Conservation (phyloP, 2,888 invertebrate species). For the Lutraria lutraria region DNA sequence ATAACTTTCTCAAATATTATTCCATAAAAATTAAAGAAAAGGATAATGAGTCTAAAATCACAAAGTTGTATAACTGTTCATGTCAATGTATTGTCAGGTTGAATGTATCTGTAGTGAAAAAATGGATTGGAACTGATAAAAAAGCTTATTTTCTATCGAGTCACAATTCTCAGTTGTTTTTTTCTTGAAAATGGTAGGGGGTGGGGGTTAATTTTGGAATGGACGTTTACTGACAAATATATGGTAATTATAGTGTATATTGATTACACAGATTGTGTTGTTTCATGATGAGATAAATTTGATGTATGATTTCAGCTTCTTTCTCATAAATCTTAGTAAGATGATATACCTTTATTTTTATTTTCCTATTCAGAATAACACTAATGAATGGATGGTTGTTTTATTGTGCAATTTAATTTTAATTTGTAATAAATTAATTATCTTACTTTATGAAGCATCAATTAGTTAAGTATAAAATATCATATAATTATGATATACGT, state of each 20-base stretch:
- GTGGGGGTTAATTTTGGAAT: too few relatives aligned
- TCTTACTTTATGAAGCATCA: background rate
- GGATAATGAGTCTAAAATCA: too few relatives aligned
- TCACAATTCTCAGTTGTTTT: too few relatives aligned
- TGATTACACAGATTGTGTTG: background rate
- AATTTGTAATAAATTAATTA: constrained; percentile 14
- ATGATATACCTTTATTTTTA: background rate
- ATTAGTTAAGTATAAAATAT: constrained; percentile 13
- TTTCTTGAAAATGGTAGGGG: too few relatives aligned
- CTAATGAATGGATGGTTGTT: background rate
- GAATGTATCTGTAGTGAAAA: too few relatives aligned
- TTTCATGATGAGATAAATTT: background rate
- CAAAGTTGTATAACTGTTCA: too few relatives aligned
- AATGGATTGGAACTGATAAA: too few relatives aligned
- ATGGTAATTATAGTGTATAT: background rate
- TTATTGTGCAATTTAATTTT: constrained; percentile 12
- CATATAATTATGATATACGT: background rate
- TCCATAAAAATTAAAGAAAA: too few relatives aligned
- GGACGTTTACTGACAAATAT: too few relatives aligned
- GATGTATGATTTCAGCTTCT: background rate
- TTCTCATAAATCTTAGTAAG: background rate
- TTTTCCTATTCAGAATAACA: background rate
- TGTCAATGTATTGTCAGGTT: too few relatives aligned
- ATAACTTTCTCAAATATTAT: too few relatives aligned
- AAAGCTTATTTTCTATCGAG: too few relatives aligned